A percentile compares a stretch with the other conserved stretches of the same genome.
These are phyloP conservation scores for Aphelinus certus DNA, from an alignment of 1,140 invertebrate genomes.

Conservation along the genomic window DNA sequence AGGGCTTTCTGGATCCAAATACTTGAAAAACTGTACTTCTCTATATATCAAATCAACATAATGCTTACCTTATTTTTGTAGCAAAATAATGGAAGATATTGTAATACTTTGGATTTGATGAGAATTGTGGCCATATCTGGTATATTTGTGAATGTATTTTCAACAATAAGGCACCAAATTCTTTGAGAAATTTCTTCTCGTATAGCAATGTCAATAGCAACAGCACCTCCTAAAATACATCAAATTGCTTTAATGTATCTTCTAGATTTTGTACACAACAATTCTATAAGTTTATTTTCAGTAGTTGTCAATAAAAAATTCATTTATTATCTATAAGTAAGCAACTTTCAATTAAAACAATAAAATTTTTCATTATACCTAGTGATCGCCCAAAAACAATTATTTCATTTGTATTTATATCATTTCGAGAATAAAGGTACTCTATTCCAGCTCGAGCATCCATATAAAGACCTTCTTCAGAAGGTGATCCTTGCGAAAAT, in stretches of 20 bases:
- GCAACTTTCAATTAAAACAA: constrained; percentile 11
- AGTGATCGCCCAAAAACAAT: constrained; percentile 93
- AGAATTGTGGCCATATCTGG: constrained; percentile 88
- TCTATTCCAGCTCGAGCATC: constrained; percentile 90
- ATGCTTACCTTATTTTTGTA: constrained; percentile 83
- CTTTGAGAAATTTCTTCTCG: constrained; percentile 76
- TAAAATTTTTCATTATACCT: constrained; percentile 65
- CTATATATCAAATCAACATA: too few species aligned
- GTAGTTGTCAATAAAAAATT: not conserved
- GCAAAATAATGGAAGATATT: constrained; percentile 78
- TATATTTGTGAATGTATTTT: constrained; percentile 96
- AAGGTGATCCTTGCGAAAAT: constrained; percentile 87
- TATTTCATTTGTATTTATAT: constrained; percentile 86
- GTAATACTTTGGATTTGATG: constrained; percentile 74
- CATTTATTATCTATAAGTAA: not conserved
- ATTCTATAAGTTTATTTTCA: too few species aligned
- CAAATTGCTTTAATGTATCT: not conserved
- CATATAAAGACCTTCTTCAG: constrained; percentile 86
- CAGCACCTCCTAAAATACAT: constrained; percentile 75
- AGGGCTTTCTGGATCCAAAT: too few species aligned
- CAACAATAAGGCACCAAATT: constrained; percentile 87
- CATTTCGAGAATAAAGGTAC: constrained; percentile 80
- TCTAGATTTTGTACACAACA: not conserved
- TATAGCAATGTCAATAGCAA: constrained; percentile 85
- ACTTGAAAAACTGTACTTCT: too few species aligned